Evolutionary conservation across 2,797 vertebrate species (phyloP).

Genomic region (Sebastiscus albofasciatus): DNA sequence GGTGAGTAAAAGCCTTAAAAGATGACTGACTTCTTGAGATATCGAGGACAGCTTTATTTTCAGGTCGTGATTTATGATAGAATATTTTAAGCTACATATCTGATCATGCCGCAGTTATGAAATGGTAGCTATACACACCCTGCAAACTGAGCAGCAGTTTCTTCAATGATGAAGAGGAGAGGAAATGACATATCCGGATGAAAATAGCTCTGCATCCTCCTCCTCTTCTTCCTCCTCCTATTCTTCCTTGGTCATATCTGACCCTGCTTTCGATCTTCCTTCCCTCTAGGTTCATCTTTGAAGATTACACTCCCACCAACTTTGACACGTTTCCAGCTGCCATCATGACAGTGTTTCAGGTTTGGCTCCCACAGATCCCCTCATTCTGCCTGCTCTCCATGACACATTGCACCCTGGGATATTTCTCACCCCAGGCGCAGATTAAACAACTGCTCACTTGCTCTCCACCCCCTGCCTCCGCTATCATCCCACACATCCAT

Average conservation of each 20-base stretch:
- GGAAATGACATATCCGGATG: slow-evolving; percentile 53
- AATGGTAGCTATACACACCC: background rate
- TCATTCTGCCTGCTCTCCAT: slow-evolving; percentile 68
- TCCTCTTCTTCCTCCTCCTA: slow-evolving; percentile 50
- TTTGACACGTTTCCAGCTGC: slow-evolving; percentile 98
- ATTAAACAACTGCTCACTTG: slow-evolving; percentile 78
- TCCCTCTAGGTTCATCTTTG: slow-evolving; percentile 95
- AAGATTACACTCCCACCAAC: slow-evolving; percentile 98
- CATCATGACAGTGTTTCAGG: slow-evolving; percentile 99
- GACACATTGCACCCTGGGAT: slow-evolving; percentile 80
- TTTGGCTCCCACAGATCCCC: slow-evolving; percentile 78
- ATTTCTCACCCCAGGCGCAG: slow-evolving; percentile 79
- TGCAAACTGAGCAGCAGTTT: slow-evolving; percentile 29
- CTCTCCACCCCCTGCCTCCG: slow-evolving; percentile 69
- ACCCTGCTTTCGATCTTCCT: slow-evolving; percentile 66
- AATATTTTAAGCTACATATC: background rate
- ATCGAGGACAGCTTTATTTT: background rate
- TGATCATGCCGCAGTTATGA: slow-evolving; percentile 4
- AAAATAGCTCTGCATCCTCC: slow-evolving; percentile 73
- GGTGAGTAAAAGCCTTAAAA: slow-evolving; percentile 74
- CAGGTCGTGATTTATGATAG: background rate
- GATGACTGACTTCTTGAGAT: background rate
- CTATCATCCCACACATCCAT: slow-evolving; percentile 77
- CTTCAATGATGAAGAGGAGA: slow-evolving; percentile 51
- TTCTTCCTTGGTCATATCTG: slow-evolving; percentile 68